These are phyloP conservation scores for Latrodectus elegans DNA, from an alignment of 2,888 invertebrate genomes.

Conservation along the genomic window DNA sequence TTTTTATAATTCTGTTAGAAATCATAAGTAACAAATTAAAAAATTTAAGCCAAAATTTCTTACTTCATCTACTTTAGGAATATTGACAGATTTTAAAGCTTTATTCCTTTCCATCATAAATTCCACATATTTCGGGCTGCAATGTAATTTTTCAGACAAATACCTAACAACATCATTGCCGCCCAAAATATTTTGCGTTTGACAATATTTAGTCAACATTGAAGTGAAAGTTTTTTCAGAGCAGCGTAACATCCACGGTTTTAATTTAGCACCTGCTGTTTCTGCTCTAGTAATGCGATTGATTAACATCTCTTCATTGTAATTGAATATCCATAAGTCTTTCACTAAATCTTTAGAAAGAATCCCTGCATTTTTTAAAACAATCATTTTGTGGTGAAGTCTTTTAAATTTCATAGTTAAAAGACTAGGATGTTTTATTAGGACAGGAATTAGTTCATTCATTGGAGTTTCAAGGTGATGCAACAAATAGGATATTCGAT, in stretches of 20 bases:
- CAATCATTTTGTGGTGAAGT: slow-evolving; percentile 44
- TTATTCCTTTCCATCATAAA: slow-evolving; percentile 46
- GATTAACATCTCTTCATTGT: slow-evolving; percentile 28
- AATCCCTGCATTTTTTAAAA: slow-evolving; percentile 42
- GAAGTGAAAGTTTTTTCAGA: slow-evolving; percentile 34
- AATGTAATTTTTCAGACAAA: slow-evolving; percentile 45
- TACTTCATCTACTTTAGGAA: slow-evolving; percentile 54
- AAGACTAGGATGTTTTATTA: slow-evolving; percentile 47
- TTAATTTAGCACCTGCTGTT: slow-evolving; percentile 35
- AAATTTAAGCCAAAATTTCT: neutral
- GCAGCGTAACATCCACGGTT: slow-evolving; percentile 59
- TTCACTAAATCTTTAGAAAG: slow-evolving; percentile 44
- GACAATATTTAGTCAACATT: slow-evolving; percentile 4
- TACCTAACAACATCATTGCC: slow-evolving; percentile 29
- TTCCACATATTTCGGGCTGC: slow-evolving; percentile 43
- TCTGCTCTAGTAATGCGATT: slow-evolving; percentile 31
- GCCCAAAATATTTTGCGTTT: slow-evolving; percentile 35
- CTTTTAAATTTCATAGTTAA: slow-evolving; percentile 51
- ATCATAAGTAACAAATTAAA: neutral
- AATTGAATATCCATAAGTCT: slow-evolving; percentile 64
- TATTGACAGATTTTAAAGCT: slow-evolving; percentile 32
- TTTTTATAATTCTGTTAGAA: neutral
- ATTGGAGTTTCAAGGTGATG: slow-evolving; percentile 30
- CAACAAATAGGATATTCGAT: slow-evolving; percentile 39
- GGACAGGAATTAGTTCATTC: slow-evolving; percentile 15